Conservation (phyloP, 1,140 invertebrate genomes). For the Pseudomyrmex sp. region DNA sequence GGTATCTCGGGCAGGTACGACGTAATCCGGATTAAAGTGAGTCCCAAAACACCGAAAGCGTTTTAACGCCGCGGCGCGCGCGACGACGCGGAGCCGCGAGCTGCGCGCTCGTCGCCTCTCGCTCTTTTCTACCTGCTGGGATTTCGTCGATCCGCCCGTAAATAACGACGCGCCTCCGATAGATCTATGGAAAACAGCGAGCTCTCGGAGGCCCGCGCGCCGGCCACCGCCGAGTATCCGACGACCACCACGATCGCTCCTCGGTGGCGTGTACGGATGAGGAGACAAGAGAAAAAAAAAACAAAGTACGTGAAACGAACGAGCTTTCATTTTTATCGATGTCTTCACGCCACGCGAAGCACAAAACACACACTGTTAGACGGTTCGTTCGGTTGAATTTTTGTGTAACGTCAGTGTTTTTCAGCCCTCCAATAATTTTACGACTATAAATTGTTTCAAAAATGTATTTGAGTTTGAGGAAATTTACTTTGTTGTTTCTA, state of each 20-base stretch:
- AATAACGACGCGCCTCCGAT: constrained; percentile 36
- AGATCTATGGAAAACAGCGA: constrained; percentile 51
- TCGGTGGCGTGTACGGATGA: constrained; percentile 11
- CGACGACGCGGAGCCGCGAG: constrained; percentile 33
- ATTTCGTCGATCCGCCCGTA: constrained; percentile 63
- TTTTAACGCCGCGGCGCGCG: constrained; percentile 76
- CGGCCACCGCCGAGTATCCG: constrained; percentile 24
- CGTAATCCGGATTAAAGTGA: constrained; percentile 83
- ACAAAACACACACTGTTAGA: too few species aligned
- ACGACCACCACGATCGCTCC: constrained; percentile 40
- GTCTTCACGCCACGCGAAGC: background rate
- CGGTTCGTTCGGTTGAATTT: too few species aligned
- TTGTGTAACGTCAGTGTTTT: too few species aligned
- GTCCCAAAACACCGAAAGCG: constrained; percentile 82
- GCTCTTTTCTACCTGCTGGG: constrained; percentile 47
- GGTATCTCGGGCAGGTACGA: constrained; percentile 72
- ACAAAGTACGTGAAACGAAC: background rate
- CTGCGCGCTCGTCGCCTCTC: too few species aligned
- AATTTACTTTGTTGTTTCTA: too few species aligned
- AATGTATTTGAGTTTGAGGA: too few species aligned
- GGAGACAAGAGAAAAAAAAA: background rate
- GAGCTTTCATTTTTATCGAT: constrained; percentile 33
- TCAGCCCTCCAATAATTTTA: too few species aligned
- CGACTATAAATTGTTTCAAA: too few species aligned
- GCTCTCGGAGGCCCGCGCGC: background rate